phyloP scores from a whole-genome alignment of 2,797 vertebrate genomes.

The Monodelphis domestica region DNA sequence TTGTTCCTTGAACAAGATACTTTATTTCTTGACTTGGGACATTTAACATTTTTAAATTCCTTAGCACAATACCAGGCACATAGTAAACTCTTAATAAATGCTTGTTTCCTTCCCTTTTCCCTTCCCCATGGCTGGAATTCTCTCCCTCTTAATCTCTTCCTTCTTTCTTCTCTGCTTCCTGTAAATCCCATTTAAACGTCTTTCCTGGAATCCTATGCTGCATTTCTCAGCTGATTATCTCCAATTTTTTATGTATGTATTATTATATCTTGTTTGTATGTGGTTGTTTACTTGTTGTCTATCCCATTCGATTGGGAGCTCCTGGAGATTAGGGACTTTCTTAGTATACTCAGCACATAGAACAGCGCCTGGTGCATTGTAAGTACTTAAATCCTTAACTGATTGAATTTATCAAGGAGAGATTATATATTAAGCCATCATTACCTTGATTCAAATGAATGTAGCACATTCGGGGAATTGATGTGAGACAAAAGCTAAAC shows the following conservation, averaged over 20 bases:
- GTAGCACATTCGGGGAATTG: too few relatives aligned
- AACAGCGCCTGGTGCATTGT: neutral
- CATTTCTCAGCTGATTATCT: neutral
- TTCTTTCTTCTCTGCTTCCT: neutral
- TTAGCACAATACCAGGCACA: neutral
- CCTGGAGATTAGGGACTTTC: too few relatives aligned
- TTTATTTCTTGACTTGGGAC: neutral
- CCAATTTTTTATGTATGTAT: neutral
- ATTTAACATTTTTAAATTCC: neutral
- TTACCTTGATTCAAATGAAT: too few relatives aligned
- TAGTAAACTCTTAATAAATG: neutral
- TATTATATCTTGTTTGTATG: neutral
- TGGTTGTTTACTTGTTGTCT: neutral
- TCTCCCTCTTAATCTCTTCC: neutral
- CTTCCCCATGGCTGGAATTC: neutral
- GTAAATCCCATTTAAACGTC: neutral
- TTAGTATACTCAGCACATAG: neutral
- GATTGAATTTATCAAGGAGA: neutral
- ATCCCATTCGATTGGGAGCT: too few relatives aligned
- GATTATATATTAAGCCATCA: neutral
- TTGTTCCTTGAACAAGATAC: neutral
- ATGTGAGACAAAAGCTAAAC: too few relatives aligned
- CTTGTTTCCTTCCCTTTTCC: neutral
- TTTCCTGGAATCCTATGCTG: neutral
- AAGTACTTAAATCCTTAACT: neutral